Evolutionary conservation across 1,140 invertebrate genomes (phyloP).

Genomic region (Aphis craccivora): DNA sequence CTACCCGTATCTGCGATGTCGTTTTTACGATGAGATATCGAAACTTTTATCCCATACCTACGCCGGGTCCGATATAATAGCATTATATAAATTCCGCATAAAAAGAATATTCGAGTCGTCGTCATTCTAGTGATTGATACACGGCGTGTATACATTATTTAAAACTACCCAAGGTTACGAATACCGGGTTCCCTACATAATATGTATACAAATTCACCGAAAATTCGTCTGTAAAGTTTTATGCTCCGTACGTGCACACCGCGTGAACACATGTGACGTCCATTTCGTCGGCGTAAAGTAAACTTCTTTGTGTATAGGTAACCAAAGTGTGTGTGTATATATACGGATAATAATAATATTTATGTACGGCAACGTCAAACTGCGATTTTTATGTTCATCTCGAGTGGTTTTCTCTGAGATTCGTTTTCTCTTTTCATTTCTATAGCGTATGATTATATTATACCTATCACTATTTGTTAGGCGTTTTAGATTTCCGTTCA

Average conservation of each 20-base stretch:
- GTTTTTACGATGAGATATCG: slow-evolving; percentile 1
- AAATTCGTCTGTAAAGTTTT: slow-evolving; percentile 2
- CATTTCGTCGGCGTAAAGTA: neutral
- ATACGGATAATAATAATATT: neutral
- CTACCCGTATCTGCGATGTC: neutral
- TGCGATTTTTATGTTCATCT: neutral
- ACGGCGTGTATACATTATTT: neutral
- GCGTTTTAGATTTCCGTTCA: neutral
- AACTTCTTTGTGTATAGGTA: neutral
- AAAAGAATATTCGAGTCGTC: neutral
- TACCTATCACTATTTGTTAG: neutral
- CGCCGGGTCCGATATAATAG: neutral
- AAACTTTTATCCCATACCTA: neutral
- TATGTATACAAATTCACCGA: neutral
- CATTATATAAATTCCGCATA: neutral
- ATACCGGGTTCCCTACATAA: neutral
- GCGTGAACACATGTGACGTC: neutral
- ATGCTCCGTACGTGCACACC: neutral
- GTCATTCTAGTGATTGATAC: neutral
- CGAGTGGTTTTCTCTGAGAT: neutral
- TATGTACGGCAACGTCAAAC: neutral
- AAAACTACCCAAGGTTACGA: neutral
- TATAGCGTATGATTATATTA: too few relatives aligned
- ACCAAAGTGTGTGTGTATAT: neutral
- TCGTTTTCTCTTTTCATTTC: neutral